These are phyloP conservation scores for Coboldia fuscipes DNA, from an alignment of 1,140 invertebrate genomes.

Conservation along the genomic window DNA sequence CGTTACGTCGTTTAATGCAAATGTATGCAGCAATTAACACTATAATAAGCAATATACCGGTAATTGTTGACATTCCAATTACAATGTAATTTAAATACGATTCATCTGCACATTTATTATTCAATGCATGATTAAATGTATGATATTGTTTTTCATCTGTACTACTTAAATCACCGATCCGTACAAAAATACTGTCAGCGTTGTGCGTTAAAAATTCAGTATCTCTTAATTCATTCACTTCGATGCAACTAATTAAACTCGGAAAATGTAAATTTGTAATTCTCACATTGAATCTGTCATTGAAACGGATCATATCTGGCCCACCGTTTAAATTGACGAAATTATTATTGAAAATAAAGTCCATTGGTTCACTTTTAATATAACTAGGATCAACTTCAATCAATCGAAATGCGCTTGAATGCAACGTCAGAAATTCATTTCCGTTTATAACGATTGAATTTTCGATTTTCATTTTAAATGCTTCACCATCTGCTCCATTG, in stretches of 20 bases:
- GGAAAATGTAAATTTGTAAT: background rate
- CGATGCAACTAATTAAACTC: background rate
- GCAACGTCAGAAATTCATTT: too few species aligned
- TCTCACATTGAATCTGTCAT: background rate
- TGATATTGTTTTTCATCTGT: background rate
- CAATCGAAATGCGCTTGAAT: too few species aligned
- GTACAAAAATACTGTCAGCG: background rate
- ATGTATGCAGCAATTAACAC: constrained; percentile 7
- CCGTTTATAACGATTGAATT: too few species aligned
- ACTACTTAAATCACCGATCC: background rate
- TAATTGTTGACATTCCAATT: constrained; percentile 19
- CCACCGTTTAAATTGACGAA: constrained; percentile 8
- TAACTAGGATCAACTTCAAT: too few species aligned
- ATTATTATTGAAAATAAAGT: constrained; percentile 17
- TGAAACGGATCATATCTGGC: background rate
- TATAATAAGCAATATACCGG: constrained; percentile 16
- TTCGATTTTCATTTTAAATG: too few species aligned
- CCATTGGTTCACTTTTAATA: constrained; percentile 13
- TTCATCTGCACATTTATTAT: constrained; percentile 2
- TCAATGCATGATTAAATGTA: background rate
- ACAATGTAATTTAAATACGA: constrained; percentile 13
- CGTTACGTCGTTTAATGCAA: constrained; percentile 19
- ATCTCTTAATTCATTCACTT: too few species aligned
- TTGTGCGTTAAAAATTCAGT: background rate
- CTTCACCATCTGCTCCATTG: too few species aligned